Conservation (phyloP, 2,113 vertebrate genomes). For the Sphyrna mokarran region DNA sequence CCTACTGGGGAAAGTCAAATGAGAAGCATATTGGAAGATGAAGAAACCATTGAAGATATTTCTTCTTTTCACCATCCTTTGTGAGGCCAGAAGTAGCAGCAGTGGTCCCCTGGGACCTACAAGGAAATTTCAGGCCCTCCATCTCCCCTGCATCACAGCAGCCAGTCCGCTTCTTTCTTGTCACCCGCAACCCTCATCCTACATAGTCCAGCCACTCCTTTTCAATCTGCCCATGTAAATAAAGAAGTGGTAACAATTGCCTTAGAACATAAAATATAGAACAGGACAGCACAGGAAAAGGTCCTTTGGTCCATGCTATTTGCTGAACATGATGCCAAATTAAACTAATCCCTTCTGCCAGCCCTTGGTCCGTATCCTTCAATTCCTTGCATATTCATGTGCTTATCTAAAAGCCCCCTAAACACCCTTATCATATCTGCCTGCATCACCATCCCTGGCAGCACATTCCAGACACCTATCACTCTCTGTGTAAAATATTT, state of each 20-base stretch:
- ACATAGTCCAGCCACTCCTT: neutral
- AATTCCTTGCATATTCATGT: too few species aligned
- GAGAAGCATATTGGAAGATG: neutral
- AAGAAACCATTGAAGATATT: neutral
- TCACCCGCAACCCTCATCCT: neutral
- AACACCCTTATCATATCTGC: too few species aligned
- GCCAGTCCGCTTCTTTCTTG: neutral
- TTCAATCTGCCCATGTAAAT: neutral
- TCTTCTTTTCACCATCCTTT: neutral
- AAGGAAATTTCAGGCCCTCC: neutral
- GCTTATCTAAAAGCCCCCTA: too few species aligned
- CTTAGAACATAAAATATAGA: too few species aligned
- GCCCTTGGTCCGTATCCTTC: too few species aligned
- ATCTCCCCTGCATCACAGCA: neutral
- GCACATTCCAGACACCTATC: too few species aligned
- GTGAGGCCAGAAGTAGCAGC: neutral
- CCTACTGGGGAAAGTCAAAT: neutral
- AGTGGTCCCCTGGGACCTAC: neutral
- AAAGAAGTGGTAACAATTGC: neutral
- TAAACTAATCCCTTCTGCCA: too few species aligned
- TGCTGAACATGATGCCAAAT: too few species aligned
- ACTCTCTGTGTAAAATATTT: too few species aligned
- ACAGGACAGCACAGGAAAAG: too few species aligned
- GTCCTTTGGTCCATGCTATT: too few species aligned
- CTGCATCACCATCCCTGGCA: too few species aligned